phyloP scores from a whole-genome alignment of 2,113 vertebrate genomes.

The Pristiophorus japonicus region DNA sequence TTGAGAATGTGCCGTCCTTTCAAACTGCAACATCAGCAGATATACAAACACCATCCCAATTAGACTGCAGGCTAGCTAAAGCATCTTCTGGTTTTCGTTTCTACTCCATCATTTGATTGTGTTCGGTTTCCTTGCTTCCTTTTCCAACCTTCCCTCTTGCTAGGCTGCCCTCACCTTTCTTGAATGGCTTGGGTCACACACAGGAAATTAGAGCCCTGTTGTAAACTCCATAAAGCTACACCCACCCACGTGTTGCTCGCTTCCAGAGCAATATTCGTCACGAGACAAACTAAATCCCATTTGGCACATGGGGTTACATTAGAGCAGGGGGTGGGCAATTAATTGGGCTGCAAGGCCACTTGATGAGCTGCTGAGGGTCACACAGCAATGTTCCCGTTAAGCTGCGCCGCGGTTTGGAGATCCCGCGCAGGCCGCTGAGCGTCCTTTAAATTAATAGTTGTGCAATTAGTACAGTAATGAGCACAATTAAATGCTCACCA shows the following conservation, averaged over 20 bases:
- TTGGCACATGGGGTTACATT: neutral
- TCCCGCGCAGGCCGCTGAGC: too few relatives aligned
- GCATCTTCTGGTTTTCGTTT: neutral
- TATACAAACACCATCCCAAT: neutral
- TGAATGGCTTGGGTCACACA: slow-evolving; percentile 33
- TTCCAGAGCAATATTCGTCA: neutral
- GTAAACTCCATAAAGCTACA: neutral
- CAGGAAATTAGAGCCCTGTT: slow-evolving; percentile 43
- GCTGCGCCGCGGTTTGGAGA: too few relatives aligned
- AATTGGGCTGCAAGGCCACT: too few relatives aligned
- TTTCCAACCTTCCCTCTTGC: slow-evolving; percentile 34
- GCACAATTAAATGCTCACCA: too few relatives aligned
- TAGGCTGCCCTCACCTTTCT: slow-evolving; percentile 33
- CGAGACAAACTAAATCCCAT: neutral
- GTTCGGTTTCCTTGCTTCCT: slow-evolving; percentile 40
- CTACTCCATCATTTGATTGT: slow-evolving; percentile 39
- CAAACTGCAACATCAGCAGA: too few relatives aligned
- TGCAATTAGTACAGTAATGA: too few relatives aligned
- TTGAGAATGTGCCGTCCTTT: neutral
- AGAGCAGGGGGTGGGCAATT: neutral
- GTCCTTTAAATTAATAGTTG: too few relatives aligned
- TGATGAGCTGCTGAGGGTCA: too few relatives aligned
- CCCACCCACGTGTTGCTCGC: neutral
- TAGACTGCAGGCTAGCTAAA: neutral
- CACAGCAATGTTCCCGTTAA: too few relatives aligned